Conservation (phyloP, 2,113 vertebrate species). For the Aptenodytes forsteri region DNA sequence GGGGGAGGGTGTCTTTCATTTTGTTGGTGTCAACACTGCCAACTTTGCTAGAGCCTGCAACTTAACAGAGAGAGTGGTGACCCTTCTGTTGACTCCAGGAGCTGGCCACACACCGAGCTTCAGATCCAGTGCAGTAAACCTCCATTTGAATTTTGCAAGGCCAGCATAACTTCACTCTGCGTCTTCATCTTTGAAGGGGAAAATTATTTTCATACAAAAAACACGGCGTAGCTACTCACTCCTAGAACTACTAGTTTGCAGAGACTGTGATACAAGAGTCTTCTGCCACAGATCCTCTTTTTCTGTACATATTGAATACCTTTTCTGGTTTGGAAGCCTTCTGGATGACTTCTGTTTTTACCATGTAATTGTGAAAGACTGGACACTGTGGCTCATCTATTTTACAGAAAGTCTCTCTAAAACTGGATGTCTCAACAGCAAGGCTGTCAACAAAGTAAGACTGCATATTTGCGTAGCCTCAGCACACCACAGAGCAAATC, state of each 20-base stretch:
- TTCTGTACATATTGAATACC: neutral
- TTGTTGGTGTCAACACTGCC: neutral
- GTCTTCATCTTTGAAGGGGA: neutral
- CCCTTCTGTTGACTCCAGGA: neutral
- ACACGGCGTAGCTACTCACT: accelerated
- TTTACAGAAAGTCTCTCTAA: constrained; percentile 2
- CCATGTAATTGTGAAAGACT: neutral
- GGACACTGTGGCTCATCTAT: neutral
- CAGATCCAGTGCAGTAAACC: neutral
- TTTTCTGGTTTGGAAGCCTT: neutral
- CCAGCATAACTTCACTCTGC: neutral
- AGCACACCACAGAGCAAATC: neutral
- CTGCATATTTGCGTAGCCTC: constrained; percentile 20
- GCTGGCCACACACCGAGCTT: neutral
- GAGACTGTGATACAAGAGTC: neutral
- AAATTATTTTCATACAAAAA: neutral
- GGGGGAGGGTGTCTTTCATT: neutral
- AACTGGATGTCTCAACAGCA: neutral
- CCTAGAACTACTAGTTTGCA: neutral
- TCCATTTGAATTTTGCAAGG: neutral
- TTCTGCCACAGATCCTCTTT: neutral
- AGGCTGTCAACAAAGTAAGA: neutral
- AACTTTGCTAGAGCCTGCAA: neutral
- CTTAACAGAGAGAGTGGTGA: neutral
- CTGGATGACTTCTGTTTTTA: neutral